These are phyloP conservation scores for Drosophila villosipedis DNA, from an alignment of 2,888 invertebrate genomes.

Conservation along the genomic window DNA sequence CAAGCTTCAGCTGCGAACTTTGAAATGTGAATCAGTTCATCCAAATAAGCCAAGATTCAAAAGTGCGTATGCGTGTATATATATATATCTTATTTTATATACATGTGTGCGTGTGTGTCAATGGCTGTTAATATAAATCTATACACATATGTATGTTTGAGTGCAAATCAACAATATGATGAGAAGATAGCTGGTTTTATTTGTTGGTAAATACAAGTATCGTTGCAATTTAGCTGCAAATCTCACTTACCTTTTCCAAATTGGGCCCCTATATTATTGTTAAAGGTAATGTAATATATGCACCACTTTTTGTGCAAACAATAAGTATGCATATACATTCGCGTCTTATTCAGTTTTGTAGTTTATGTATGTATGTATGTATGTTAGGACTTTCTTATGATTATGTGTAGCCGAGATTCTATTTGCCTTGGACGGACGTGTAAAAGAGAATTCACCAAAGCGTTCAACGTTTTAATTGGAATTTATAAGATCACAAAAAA, in stretches of 20 bases:
- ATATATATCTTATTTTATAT: not conserved
- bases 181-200: constrained; percentile 4
- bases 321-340: constrained; percentile 38
- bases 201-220: constrained; percentile 8
- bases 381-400: not conserved
- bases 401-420: constrained; percentile 30
- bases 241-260: constrained; percentile 38
- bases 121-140: constrained; percentile 5
- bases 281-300: constrained; percentile 20
- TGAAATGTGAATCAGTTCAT: constrained; percentile 29
- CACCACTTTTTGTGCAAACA: constrained; percentile 45
- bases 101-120: constrained; percentile 6
- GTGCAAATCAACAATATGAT: constrained; percentile 19
- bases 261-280: constrained; percentile 13
- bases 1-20: constrained; percentile 23
- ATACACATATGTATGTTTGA: constrained; percentile 21
- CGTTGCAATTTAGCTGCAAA: not conserved
- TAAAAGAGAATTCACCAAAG: constrained; percentile 30
- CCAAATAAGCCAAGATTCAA: constrained; percentile 43
- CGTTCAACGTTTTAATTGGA: constrained; percentile 38
- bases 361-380: constrained; percentile 11
- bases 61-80: constrained; percentile 16
- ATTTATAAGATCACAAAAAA: constrained; percentile 56
- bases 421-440: constrained; percentile 43
- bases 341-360: constrained; percentile 18